These are phyloP conservation scores for Passer domesticus DNA, from an alignment of 2,113 vertebrate genomes.

Conservation along the genomic window DNA sequence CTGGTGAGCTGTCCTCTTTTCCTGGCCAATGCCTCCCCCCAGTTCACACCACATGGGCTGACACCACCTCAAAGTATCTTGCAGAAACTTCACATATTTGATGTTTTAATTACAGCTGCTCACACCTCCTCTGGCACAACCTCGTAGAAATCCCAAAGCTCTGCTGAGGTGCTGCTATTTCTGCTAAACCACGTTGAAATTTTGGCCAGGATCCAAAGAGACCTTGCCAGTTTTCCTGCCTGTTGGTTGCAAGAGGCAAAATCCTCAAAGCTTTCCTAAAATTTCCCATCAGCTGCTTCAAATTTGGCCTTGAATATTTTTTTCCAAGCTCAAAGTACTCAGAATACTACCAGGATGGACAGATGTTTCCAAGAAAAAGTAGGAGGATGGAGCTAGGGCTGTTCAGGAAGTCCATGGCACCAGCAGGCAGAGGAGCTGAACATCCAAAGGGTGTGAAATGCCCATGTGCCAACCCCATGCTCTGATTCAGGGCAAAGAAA, in stretches of 20 bases:
- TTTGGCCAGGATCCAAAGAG: neutral
- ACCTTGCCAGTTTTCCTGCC: neutral
- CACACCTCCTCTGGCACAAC: neutral
- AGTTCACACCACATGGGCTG: neutral
- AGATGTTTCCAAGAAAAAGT: neutral
- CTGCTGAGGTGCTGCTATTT: neutral
- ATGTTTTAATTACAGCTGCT: neutral
- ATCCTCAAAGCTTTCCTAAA: neutral
- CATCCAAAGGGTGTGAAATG: fast-evolving
- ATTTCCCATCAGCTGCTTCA: neutral
- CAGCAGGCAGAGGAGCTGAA: neutral
- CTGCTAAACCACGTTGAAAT: neutral
- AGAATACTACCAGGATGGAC: no score
- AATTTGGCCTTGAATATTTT: neutral
- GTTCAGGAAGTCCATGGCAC: neutral
- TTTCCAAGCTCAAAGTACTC: neutral
- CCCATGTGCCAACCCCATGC: fast-evolving
- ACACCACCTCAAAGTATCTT: neutral
- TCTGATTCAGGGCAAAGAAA: neutral
- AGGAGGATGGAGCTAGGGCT: neutral
- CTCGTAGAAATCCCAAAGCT: neutral
- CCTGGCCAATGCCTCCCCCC: neutral
- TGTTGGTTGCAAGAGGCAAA: neutral
- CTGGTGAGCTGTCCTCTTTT: neutral
- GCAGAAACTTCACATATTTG: neutral